A percentile compares a stretch with the other conserved stretches of the same genome.
Conservation (phyloP, 2,797 vertebrate species). For the Capromys pilorides region DNA sequence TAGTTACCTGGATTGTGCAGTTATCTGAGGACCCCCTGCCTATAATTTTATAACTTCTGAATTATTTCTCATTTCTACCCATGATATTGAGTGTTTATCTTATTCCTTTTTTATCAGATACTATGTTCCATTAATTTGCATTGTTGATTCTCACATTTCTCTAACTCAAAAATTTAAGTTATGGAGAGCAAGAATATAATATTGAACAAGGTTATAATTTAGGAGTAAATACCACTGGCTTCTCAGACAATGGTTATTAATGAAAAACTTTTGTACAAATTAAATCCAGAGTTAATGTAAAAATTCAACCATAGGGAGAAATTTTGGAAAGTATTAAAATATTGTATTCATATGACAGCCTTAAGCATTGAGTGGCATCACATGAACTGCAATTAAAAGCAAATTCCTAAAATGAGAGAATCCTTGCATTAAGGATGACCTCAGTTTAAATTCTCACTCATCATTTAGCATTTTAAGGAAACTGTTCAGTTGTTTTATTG, state of each 20-base stretch:
- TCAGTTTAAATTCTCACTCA: background rate
- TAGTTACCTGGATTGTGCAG: background rate
- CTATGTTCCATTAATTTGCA: background rate
- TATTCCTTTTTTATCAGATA: slow-evolving; percentile 17
- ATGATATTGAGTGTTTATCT: background rate
- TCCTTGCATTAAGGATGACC: slow-evolving; percentile 19
- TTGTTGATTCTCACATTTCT: slow-evolving; percentile 33
- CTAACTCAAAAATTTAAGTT: background rate
- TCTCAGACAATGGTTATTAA: background rate
- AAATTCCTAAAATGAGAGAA: slow-evolving; percentile 27
- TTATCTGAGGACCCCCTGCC: background rate
- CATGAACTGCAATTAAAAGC: slow-evolving; percentile 10
- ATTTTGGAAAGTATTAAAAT: slow-evolving; percentile 27
- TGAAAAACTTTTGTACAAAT: background rate
- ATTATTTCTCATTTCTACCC: background rate
- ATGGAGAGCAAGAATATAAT: slow-evolving; percentile 11
- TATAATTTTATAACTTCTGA: slow-evolving; percentile 17
- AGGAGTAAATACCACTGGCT: background rate
- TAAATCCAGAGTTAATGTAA: slow-evolving; percentile 13
- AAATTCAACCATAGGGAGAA: background rate
- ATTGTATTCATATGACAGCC: slow-evolving; percentile 1
- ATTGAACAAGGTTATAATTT: background rate
- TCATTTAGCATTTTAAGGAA: background rate
- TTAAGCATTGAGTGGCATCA: slow-evolving; percentile 28
- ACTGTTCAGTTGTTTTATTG: background rate